Evolutionary conservation across 37 sponge, comb jelly and placozoan genomes (phyloP), one percentile per base, ranked within the genome.

Genomic region (Crambe crambe): DNA sequence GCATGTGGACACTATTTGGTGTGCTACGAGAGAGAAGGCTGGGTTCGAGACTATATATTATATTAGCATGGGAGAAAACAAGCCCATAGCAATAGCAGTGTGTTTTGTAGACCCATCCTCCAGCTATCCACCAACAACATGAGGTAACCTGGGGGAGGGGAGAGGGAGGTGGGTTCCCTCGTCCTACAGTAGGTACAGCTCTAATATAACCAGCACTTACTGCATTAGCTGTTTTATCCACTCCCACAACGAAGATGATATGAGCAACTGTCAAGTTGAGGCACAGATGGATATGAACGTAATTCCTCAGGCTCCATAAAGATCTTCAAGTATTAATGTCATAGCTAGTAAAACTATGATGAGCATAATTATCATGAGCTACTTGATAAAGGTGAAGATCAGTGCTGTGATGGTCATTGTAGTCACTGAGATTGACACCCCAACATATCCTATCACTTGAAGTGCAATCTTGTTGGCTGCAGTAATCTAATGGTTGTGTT

Each of bases 201-300:
- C 63, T 62, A 62, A 62, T 30, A 62, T 23, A 20, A 4, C 36
- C 27, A 4, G 38, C 18, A 12, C 44, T 25, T 80, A 87, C 87
- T 58, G 64, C 23, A 58, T 56, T 58, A 10, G 35, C 75, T 34
- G 60, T 56, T 17, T 56, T 56, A 30, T 82, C 83, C 1, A 71
- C 32, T 59, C 79, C 89, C n/a, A 72, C 38, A 2, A 82, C 42
- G 22, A 77, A 69, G 17, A 88, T 12, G 20, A 88, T 30, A 36
- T 82, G 89, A 37, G 83, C 66, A 32, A 78, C 51, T 5, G 82
- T 37, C 67, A 88, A 37, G 43, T 37, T 78, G 1, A 63, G 2
- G 47, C 89, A 88, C 31, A 88, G 74, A n/a, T 81, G 38, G 39
- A 82, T 78, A 67, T 88, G 83, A 54, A 88, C 72, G 58, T 77